Evolutionary conservation across 1,140 invertebrate species (phyloP), one percentile per base, ranked within the genome.

Genomic region (Nasonia longicornis): DNA sequence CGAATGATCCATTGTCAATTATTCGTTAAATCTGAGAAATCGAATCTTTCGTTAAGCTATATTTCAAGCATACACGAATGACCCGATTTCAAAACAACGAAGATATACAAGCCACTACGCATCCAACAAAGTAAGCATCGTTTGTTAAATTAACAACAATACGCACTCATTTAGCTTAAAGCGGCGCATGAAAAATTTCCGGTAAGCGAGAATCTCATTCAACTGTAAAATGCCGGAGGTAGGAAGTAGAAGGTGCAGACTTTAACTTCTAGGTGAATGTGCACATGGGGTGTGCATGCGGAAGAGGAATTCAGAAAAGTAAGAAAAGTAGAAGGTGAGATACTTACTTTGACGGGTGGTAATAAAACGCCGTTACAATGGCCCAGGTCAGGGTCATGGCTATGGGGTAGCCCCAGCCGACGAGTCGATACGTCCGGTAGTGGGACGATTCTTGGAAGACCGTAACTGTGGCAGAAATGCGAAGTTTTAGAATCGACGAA

Each of bases 371-470:
- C 45, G 94, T 95, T 4, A 94, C 92, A 10, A 93, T 87, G 1
- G 94, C 94, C 96, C 96, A 97, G 0, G 92, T 89, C 1, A 92
- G 85, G 0, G 95, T 96, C 89, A 96, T 93, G 0, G 96, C 66
- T 0, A 95, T 90, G 0, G 96, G 95, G 69, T 94, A 91, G 84
- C 96, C 95, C 96, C 96, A 98, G 31, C 96, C 97, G 11, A 96
- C 89, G 12, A 93, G 86, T 74, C 94, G 93, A 89, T 96, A 97
- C 3, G 95, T 89, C 7, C 91, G 89, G 58, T 96, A 94, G 81
- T 95, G 94, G 4, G 94, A 93, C 67, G 94, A 93, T 73, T 95
- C 95, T 87, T 96, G 94, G 86, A 97, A 96, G 0, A 96, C 94
- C 0, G 95, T 94, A 1, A 96, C 94, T 86, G 91, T 22, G 22